Conservation (phyloP, 2,888 invertebrate species). For the Torymus auratus region DNA sequence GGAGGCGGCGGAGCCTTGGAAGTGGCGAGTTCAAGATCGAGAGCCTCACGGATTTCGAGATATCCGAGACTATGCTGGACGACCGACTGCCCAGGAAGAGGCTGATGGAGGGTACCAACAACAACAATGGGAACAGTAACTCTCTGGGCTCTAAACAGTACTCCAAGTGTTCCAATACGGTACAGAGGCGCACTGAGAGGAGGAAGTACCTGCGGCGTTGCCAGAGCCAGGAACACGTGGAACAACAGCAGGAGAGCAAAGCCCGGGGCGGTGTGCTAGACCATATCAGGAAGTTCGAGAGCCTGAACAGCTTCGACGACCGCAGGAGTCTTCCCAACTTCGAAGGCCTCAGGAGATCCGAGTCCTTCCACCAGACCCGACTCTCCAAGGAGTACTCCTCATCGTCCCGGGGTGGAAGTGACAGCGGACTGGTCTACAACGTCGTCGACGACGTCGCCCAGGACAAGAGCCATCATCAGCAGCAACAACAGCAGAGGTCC, state of each 20-base stretch:
- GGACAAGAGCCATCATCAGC: conserved; percentile 32
- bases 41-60: conserved; percentile 60
- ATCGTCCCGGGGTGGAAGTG: conserved; percentile 72
- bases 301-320: conserved; percentile 72
- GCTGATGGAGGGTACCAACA: conserved; percentile 29
- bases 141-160: conserved; percentile 54
- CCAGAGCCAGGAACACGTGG: conserved; percentile 71
- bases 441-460: conserved; percentile 65
- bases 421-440: conserved; percentile 75
- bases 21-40: conserved; percentile 38
- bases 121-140: conserved; percentile 53
- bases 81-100: conserved; percentile 32
- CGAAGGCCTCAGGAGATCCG: conserved; percentile 70
- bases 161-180: conserved; percentile 57
- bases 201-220: conserved; percentile 69
- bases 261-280: conserved; percentile 68
- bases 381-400: conserved; percentile 62
- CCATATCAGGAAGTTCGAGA: conserved; percentile 73
- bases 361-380: conserved; percentile 72
- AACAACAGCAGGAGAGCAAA: conserved; percentile 65
- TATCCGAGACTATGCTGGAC: conserved; percentile 55
- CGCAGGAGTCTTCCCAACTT: conserved; percentile 66
- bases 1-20: conserved; percentile 27
- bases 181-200: conserved; percentile 54
- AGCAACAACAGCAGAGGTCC: conserved; percentile 60